phyloP scores from a whole-genome alignment of 2,888 invertebrate genomes.

The Pristionchus japonicus region DNA sequence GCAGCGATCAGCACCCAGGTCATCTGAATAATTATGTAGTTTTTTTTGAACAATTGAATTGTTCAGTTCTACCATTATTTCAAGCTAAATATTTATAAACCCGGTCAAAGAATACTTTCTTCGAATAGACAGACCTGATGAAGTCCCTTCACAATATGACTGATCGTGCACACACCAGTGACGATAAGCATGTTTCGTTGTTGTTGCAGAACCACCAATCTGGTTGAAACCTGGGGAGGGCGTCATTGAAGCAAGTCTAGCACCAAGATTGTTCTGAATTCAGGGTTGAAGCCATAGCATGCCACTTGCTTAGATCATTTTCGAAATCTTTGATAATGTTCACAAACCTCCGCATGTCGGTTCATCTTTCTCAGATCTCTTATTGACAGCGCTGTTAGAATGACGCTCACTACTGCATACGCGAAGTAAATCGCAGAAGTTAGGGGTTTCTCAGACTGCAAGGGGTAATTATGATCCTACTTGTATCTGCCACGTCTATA shows the following conservation, averaged over 20 bases:
- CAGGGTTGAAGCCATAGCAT: too few species aligned
- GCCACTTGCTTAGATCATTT: too few species aligned
- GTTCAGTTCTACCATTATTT: not conserved
- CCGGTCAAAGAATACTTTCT: not conserved
- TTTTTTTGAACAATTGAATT: not conserved
- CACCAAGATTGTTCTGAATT: too few species aligned
- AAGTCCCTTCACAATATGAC: not conserved
- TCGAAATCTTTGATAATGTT: not conserved
- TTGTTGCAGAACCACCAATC: not conserved
- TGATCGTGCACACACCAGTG: not conserved
- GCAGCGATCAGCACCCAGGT: not conserved
- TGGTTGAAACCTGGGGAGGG: not conserved
- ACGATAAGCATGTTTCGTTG: conserved; percentile 1
- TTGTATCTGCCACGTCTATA: too few species aligned
- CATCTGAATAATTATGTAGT: not conserved
- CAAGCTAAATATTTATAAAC: not conserved
- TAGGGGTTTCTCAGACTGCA: not conserved
- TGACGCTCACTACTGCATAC: not conserved
- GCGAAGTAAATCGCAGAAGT: not conserved
- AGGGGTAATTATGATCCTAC: too few species aligned
- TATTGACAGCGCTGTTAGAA: not conserved
- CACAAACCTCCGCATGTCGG: not conserved
- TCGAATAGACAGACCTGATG: not conserved
- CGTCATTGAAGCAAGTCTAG: too few species aligned
- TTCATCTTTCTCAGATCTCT: not conserved